These are phyloP conservation scores for Stratiomys singularior DNA, from an alignment of 2,888 invertebrate species.

Conservation along the genomic window DNA sequence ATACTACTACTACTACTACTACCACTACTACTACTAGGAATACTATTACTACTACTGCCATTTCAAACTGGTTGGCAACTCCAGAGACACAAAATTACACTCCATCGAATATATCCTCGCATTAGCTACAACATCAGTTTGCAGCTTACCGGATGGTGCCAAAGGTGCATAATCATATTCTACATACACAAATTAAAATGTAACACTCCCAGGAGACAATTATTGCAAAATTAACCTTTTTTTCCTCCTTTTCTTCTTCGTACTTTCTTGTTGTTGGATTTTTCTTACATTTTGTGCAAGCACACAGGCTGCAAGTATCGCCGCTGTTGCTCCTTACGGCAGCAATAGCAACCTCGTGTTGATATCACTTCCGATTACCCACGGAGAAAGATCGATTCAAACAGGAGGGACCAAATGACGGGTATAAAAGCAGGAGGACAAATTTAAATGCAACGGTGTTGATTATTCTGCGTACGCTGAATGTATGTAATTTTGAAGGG, in stretches of 20 bases:
- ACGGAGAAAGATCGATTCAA: not conserved
- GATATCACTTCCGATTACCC: not conserved
- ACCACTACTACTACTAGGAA: no score
- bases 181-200: constrained; percentile 4
- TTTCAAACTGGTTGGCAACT: no score
- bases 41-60: no score
- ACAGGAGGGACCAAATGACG: not conserved
- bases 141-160: not conserved
- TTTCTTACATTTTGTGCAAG: no score
- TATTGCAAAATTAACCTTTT: not conserved
- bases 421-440: not conserved
- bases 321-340: not conserved
- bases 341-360: not conserved
- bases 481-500: not conserved
- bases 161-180: constrained; percentile 4
- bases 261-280: not conserved
- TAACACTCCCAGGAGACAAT: not conserved
- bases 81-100: no score
- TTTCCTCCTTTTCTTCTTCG: not conserved
- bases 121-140: not conserved
- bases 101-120: not conserved
- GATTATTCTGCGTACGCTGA: constrained; percentile 9
- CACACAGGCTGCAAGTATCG: no score
- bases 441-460: not conserved
- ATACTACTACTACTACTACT: no score